Percentiles rank a stretch among this genome's conserved stretches.
Evolutionary conservation across 1,140 invertebrate species (phyloP).

Genomic region (Manduca sexta): DNA sequence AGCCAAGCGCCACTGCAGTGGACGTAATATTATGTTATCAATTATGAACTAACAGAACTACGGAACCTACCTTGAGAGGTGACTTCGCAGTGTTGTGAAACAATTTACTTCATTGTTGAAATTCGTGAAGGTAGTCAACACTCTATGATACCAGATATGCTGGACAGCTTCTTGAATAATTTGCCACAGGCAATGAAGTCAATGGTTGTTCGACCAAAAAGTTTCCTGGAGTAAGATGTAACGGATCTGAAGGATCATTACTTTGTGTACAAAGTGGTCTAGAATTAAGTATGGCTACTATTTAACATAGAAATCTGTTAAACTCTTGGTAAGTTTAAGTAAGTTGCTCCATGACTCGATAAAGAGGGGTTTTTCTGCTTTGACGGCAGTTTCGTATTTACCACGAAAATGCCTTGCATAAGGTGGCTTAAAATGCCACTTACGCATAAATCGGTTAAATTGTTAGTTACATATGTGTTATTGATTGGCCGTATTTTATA

Average conservation of each 20-base stretch:
- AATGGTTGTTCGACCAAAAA: not conserved
- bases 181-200: constrained; percentile 2
- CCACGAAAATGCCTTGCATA: constrained; percentile 4
- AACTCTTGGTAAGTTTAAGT: constrained; percentile 1
- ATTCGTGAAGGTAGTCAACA: constrained; percentile 5
- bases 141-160: constrained; percentile 7
- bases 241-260: not conserved
- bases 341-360: constrained; percentile 3
- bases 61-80: too few relatives aligned
- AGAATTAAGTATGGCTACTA: not conserved
- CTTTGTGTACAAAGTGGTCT: not conserved
- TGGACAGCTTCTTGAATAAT: constrained; percentile 1
- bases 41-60: too few relatives aligned
- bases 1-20: not conserved
- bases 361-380: constrained; percentile 5
- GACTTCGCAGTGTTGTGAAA: too few relatives aligned
- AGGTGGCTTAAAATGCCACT: constrained; percentile 4
- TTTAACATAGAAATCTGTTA: not conserved
- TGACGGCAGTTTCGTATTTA: constrained; percentile 1
- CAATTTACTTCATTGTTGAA: not conserved
- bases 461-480: not conserved
- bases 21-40: not conserved
- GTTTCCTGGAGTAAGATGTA: not conserved
- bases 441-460: not conserved
- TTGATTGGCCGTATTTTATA: not conserved